These are phyloP conservation scores for Patiria miniata DNA, from an alignment of 35 echinoderm and acorn worm species.

Conservation along the genomic window DNA sequence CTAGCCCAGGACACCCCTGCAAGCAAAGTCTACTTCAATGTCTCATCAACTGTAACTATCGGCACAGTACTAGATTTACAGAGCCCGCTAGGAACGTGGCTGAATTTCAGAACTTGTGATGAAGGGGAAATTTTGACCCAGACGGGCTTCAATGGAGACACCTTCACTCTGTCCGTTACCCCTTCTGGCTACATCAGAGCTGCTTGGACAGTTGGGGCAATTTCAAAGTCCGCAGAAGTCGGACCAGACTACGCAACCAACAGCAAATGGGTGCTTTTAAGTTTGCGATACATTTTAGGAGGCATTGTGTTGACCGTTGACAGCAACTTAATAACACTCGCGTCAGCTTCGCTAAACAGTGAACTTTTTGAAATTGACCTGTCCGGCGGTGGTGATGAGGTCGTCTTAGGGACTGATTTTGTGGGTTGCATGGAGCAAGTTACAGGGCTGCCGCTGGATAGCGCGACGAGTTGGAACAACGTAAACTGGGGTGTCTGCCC, in stretches of 20 bases:
- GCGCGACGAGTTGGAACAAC: constrained; percentile 1
- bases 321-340: background rate
- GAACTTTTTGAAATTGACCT: constrained; percentile 45
- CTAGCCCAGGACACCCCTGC: background rate
- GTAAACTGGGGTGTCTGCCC: constrained; percentile 60
- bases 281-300: constrained; percentile 17
- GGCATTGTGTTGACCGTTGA: constrained; percentile 24
- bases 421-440: constrained; percentile 68
- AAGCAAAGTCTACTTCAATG: constrained; percentile 57
- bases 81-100: constrained; percentile 14
- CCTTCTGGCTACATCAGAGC: background rate
- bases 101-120: constrained; percentile 75
- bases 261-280: constrained; percentile 18
- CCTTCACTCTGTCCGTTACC: constrained; percentile 36
- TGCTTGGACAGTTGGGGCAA: constrained; percentile 32
- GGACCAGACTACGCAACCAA: constrained; percentile 31
- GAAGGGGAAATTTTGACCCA: constrained; percentile 60
- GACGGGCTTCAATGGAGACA: constrained; percentile 48
- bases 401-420: constrained; percentile 47
- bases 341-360: constrained; percentile 18
- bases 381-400: background rate
- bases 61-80: constrained; percentile 37
- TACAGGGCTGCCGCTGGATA: constrained; percentile 21
- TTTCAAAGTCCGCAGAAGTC: background rate
- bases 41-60: constrained; percentile 43